A percentile compares a stretch with the other conserved stretches of the same genome.
phyloP scores from a whole-genome alignment of 2,888 invertebrate species.

The Orgyia antiqua region DNA sequence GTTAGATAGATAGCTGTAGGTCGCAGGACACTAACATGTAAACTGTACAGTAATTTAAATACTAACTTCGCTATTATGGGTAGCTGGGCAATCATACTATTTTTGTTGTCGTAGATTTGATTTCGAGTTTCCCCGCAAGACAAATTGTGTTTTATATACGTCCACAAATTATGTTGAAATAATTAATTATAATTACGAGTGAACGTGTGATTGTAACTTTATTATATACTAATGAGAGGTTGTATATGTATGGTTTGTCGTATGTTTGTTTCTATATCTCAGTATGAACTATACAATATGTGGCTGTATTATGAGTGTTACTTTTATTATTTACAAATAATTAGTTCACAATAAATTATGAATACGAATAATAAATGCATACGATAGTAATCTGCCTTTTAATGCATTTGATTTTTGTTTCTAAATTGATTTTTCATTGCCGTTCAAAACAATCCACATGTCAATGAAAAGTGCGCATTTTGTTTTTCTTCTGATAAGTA shows the following conservation, averaged over 20 bases:
- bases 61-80: slow-evolving; percentile 73
- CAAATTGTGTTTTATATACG: slow-evolving; percentile 56
- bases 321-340: slow-evolving; percentile 34
- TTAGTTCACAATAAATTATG: slow-evolving; percentile 39
- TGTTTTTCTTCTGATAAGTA: slow-evolving; percentile 40
- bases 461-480: slow-evolving; percentile 56
- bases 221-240: slow-evolving; percentile 21
- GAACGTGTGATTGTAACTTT: slow-evolving; percentile 41
- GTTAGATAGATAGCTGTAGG: slow-evolving; percentile 59
- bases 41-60: slow-evolving; percentile 71
- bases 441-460: slow-evolving; percentile 24
- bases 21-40: slow-evolving; percentile 56
- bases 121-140: slow-evolving; percentile 47
- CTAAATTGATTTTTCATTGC: slow-evolving; percentile 36
- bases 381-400: slow-evolving; percentile 64
- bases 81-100: slow-evolving; percentile 75
- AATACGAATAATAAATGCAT: slow-evolving; percentile 46
- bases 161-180: slow-evolving; percentile 43
- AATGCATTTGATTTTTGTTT: slow-evolving; percentile 59
- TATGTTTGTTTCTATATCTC: slow-evolving; percentile 19
- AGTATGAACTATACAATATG: slow-evolving; percentile 21
- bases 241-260: slow-evolving; percentile 15
- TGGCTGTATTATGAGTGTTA: slow-evolving; percentile 24
- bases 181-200: slow-evolving; percentile 34
- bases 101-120: slow-evolving; percentile 64